phyloP scores from a whole-genome alignment of 1,140 invertebrate species.

The Lucilia sericata region DNA sequence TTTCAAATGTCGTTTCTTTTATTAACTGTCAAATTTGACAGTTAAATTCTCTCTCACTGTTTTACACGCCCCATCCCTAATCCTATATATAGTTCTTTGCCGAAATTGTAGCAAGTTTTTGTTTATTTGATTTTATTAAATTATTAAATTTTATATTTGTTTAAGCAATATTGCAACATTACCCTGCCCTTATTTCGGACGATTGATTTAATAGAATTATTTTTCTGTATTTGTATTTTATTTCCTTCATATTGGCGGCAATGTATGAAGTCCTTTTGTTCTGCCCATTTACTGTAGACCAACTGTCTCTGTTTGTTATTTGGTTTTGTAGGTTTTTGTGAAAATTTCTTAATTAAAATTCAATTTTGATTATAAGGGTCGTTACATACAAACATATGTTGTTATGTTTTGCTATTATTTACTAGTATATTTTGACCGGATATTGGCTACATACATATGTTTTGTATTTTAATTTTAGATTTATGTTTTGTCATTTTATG shows the following conservation, averaged over 20 bases:
- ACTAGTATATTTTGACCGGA: neutral
- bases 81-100: too few relatives aligned
- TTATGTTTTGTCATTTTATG: neutral
- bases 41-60: too few relatives aligned
- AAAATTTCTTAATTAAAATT: constrained; percentile 31
- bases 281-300: neutral
- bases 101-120: too few relatives aligned
- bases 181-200: too few relatives aligned
- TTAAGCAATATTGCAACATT: too few relatives aligned
- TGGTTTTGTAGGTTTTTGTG: neutral
- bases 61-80: too few relatives aligned
- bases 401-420: too few relatives aligned
- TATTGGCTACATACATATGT: neutral
- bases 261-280: neutral
- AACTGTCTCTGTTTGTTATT: neutral
- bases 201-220: too few relatives aligned
- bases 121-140: too few relatives aligned
- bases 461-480: neutral
- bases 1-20: neutral
- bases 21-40: neutral
- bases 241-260: too few relatives aligned
- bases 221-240: too few relatives aligned
- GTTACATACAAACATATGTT: neutral
- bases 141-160: too few relatives aligned
- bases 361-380: constrained; percentile 6